Evolutionary conservation across 2,113 vertebrate species (phyloP).

Genomic region (Microtus pennsylvanicus): DNA sequence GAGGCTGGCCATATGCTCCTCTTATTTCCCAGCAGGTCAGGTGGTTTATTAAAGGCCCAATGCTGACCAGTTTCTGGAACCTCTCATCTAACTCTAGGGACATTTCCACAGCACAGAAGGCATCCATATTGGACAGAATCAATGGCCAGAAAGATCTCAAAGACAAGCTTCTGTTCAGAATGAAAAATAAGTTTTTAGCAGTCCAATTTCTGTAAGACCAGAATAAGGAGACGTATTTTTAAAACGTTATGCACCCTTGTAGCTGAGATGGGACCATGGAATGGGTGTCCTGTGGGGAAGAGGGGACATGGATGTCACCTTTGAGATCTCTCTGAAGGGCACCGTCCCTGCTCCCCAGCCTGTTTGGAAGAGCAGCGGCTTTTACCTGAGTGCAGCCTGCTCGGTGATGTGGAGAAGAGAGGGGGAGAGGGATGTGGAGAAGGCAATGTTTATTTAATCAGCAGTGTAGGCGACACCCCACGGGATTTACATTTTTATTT

Average conservation of each 20-base stretch:
- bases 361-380: not conserved
- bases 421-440: not conserved
- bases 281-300: not conserved
- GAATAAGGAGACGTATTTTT: not conserved
- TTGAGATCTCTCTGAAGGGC: not conserved
- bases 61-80: not conserved
- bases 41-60: not conserved
- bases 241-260: not conserved
- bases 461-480: not conserved
- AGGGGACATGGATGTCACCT: not conserved
- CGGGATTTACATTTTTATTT: conserved; percentile 66
- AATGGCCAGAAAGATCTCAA: not conserved
- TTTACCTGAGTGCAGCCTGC: not conserved
- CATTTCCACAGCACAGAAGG: not conserved
- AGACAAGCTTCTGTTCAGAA: not conserved
- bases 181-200: not conserved
- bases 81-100: not conserved
- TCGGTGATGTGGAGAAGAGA: not conserved
- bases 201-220: not conserved
- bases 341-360: not conserved
- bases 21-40: not conserved
- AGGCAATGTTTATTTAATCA: conserved; percentile 46
- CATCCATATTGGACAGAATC: not conserved
- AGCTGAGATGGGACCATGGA: not conserved
- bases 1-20: not conserved